Evolutionary conservation across 1,140 invertebrate genomes (phyloP), one percentile per base, ranked within the genome.

Genomic region (Teleogryllus occipitalis): DNA sequence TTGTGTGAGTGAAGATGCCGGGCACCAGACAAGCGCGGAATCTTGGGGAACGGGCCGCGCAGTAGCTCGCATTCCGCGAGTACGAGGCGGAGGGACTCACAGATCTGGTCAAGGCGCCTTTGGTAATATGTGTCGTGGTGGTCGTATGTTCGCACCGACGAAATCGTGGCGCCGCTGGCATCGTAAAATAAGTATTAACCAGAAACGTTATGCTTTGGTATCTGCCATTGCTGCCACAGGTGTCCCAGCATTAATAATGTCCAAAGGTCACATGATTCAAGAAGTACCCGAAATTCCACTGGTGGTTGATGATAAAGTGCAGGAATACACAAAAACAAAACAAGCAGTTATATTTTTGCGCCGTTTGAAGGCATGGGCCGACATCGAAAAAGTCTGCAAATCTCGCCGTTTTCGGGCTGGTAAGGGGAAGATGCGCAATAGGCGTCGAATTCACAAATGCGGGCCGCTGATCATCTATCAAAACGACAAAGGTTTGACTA

Each of bases 21-120:
- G 98, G 89, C 97, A 99, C 87, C 98, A 99, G 89, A 99, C 98
- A 79, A 98, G 96, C 87, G 98, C 98, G 81, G 98, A 99, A 87
- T 99, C 98, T 83, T 99, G 98, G 98, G 98, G 98, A 87, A 99
- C 98, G 86, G 98, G 98, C 85, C 95, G 98, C 88, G 98, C 98
- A 84, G 98, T 99, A 74, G 98, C 98, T 76, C 97, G 98, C 96
- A 99, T 99, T 87, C 98, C 98, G 21, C 95, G 98, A 93, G 98
- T 99, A 0, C 94, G 98, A 83, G 98, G 98, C 87, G 98, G 98
- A 87, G 98, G 98, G 92, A 99, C 98, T 84, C 98, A 99, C 86
- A 94, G 98, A 81, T 99, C 98, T 73, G 98, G 98, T 82, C 98
- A 99, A 90, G 98, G 98, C 91, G 98, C 98, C 76, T 99, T 99